Conservation (phyloP, 2,888 invertebrate species). For the Tiliacea citrago region DNA sequence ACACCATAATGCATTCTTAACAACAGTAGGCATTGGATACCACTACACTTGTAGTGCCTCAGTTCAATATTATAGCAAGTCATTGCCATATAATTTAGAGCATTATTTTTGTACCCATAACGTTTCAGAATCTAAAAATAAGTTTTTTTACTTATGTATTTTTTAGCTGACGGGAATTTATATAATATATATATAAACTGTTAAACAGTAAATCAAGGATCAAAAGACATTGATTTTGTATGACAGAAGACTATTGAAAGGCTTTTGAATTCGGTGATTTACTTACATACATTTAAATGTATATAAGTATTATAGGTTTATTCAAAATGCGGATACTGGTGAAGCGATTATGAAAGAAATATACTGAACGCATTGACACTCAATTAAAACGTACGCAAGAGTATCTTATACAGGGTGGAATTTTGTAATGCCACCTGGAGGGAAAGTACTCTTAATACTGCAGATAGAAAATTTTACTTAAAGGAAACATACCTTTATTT, state of each 20-base stretch:
- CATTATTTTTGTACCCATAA: neutral
- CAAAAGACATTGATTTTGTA: conserved; percentile 15
- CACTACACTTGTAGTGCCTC: neutral
- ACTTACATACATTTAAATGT: neutral
- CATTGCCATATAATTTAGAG: neutral
- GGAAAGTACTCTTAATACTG: no score
- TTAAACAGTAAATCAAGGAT: conserved; percentile 14
- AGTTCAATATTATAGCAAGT: neutral
- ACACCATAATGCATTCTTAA: neutral
- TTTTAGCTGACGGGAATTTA: neutral
- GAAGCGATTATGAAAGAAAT: no score
- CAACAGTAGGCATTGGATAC: neutral
- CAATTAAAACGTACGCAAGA: no score
- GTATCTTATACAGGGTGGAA: no score
- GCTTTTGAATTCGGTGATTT: conserved; percentile 2
- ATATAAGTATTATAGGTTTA: neutral
- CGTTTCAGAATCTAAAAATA: conserved; percentile 1
- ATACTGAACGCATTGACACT: no score
- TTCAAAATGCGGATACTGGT: neutral
- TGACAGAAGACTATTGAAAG: neutral
- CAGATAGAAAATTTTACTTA: no score
- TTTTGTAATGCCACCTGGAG: no score
- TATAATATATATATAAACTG: no score
- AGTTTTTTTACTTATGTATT: neutral
- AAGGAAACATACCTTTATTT: no score